Percentiles rank a stretch among this genome's conserved stretches.
These are phyloP conservation scores for Strix aluco DNA, from an alignment of 2,113 vertebrate species.

Conservation along the genomic window DNA sequence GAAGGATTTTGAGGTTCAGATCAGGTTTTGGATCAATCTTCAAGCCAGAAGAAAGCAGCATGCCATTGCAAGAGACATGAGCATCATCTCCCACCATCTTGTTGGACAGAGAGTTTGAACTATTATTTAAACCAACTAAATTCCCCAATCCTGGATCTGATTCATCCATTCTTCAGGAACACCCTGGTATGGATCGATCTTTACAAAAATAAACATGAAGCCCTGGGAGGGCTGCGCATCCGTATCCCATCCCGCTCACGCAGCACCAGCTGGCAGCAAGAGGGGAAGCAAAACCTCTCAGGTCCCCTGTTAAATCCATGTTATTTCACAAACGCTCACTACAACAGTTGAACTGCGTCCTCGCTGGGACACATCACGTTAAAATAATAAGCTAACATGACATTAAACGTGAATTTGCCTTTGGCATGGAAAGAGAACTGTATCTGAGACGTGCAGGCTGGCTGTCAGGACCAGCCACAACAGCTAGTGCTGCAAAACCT, in stretches of 20 bases:
- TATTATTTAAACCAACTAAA: not conserved
- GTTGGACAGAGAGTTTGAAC: not conserved
- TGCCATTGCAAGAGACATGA: rapidly evolving
- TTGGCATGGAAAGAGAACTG: not conserved
- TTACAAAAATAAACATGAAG: not conserved
- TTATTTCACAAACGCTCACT: not conserved
- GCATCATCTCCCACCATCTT: not conserved
- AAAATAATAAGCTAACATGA: constrained; percentile 25
- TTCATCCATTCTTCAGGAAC: not conserved
- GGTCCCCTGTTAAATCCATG: not conserved
- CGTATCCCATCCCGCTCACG: rapidly evolving
- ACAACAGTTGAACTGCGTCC: not conserved
- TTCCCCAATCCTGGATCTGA: not conserved
- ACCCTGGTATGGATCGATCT: not conserved
- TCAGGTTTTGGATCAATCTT: not conserved
- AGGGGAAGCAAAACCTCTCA: not conserved
- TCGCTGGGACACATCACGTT: not conserved
- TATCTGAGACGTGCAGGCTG: not conserved
- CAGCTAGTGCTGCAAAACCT: not conserved
- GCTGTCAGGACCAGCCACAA: not conserved
- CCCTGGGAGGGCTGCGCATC: rapidly evolving
- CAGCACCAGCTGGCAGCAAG: not conserved
- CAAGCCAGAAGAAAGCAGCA: not conserved
- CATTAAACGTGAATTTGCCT: constrained; percentile 3
- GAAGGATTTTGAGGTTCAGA: not conserved